A percentile compares a stretch with the other conserved stretches of the same genome.
Conservation (phyloP, 2,113 vertebrate species). For the Scalopus aquaticus region DNA sequence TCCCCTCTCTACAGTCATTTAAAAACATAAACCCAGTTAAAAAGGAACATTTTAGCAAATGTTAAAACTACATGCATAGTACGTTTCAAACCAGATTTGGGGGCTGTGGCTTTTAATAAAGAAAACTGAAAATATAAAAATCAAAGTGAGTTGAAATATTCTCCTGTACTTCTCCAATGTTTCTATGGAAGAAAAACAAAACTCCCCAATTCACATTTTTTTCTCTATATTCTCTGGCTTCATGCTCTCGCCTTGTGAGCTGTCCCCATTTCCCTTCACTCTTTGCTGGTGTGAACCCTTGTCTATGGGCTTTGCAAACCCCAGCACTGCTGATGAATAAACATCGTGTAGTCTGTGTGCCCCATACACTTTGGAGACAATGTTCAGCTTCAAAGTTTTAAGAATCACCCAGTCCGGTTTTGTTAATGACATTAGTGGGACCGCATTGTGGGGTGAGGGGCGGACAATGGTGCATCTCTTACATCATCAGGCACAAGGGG, state of each 20-base stretch:
- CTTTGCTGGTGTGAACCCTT: not conserved
- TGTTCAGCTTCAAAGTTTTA: constrained; percentile 68
- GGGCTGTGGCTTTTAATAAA: not conserved
- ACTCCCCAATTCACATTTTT: not conserved
- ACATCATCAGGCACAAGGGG: constrained; percentile 64
- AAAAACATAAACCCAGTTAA: not conserved
- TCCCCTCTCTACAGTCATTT: not conserved
- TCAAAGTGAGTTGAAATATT: not conserved
- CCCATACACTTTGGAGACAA: constrained; percentile 49
- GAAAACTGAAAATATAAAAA: not conserved
- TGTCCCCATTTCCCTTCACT: not conserved
- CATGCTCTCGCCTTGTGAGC: not conserved
- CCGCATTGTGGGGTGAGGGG: constrained; percentile 55
- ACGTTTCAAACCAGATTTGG: not conserved
- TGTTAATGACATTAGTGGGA: constrained; percentile 61
- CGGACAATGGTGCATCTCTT: constrained; percentile 61
- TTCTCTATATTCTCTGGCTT: not conserved
- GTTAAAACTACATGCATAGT: not conserved
- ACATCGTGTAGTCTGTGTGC: constrained; percentile 21
- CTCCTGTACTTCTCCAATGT: not conserved
- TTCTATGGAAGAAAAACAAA: not conserved
- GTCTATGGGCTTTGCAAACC: not conserved
- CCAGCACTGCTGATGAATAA: constrained; percentile 40
- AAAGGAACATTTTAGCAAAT: not conserved
- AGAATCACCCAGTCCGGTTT: constrained; percentile 51